phyloP scores from a whole-genome alignment of 1,140 invertebrate species.

The Eriocheir sinensis region DNA sequence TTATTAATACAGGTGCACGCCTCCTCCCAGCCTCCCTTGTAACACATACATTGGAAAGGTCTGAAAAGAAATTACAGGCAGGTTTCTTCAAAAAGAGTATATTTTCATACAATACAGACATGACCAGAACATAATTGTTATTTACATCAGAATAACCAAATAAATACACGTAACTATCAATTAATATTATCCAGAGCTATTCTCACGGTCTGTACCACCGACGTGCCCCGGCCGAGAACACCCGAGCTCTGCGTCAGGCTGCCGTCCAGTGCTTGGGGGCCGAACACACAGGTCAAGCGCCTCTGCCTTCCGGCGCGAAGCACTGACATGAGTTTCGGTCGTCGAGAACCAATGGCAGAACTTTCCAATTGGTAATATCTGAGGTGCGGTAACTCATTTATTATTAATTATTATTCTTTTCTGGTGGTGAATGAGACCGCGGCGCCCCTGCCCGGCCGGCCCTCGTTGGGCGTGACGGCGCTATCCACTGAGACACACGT shows the following conservation, averaged over 20 bases:
- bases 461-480: slow-evolving; percentile 57
- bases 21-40: too few relatives aligned
- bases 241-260: background rate
- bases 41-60: background rate
- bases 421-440: background rate
- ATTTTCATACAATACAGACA: slow-evolving; percentile 78
- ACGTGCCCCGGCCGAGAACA: slow-evolving; percentile 42
- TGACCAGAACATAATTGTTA: slow-evolving; percentile 77
- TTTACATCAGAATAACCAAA: slow-evolving; percentile 77
- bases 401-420: background rate
- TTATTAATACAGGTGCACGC: too few relatives aligned
- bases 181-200: slow-evolving; percentile 76
- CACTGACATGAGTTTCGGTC: background rate
- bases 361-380: background rate
- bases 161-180: slow-evolving; percentile 76
- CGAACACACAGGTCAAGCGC: background rate
- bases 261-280: background rate
- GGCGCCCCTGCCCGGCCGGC: background rate
- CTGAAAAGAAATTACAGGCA: background rate
- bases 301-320: background rate
- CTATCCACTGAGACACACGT: slow-evolving; percentile 74
- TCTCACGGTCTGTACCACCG: slow-evolving; percentile 67
- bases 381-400: background rate
- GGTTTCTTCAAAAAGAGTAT: slow-evolving; percentile 76
- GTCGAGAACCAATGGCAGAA: background rate